A percentile compares a stretch with the other conserved stretches of the same genome.
These are phyloP conservation scores for human DNA, from an alignment of 2,113 vertebrate species.

Conservation along the genomic window DNA sequence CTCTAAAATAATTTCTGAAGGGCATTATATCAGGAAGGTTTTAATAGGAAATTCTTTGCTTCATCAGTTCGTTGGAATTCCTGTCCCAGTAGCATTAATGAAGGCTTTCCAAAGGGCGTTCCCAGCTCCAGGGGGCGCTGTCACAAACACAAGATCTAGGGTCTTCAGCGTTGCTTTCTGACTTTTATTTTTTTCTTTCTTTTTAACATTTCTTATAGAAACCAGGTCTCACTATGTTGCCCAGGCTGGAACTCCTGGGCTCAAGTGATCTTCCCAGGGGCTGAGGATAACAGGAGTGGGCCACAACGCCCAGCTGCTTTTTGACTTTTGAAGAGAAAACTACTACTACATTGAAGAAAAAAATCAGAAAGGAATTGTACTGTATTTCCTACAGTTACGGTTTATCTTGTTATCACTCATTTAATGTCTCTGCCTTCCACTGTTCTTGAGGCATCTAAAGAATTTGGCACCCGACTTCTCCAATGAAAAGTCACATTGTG, in stretches of 20 bases:
- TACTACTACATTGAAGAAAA: background rate
- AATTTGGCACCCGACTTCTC: background rate
- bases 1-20: background rate
- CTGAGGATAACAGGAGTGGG: no score
- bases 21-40: background rate
- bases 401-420: background rate
- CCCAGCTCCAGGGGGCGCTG: background rate
- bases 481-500: background rate
- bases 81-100: background rate
- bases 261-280: no score
- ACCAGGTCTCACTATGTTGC: no score
- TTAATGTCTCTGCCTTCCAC: background rate
- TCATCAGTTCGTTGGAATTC: background rate
- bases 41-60: conserved; percentile 22
- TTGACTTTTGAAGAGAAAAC: conserved; percentile 12
- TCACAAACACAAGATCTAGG: background rate
- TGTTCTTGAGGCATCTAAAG: background rate
- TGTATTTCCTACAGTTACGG: background rate
- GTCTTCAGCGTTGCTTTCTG: background rate
- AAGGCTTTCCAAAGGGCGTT: background rate
- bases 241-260: no score
- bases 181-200: no score
- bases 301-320: background rate
- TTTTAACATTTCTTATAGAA: no score
- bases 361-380: background rate